A percentile compares a stretch with the other conserved stretches of the same genome.
phyloP scores from a whole-genome alignment of 2,113 vertebrate species.

The Chamaetylas fuelleborni region DNA sequence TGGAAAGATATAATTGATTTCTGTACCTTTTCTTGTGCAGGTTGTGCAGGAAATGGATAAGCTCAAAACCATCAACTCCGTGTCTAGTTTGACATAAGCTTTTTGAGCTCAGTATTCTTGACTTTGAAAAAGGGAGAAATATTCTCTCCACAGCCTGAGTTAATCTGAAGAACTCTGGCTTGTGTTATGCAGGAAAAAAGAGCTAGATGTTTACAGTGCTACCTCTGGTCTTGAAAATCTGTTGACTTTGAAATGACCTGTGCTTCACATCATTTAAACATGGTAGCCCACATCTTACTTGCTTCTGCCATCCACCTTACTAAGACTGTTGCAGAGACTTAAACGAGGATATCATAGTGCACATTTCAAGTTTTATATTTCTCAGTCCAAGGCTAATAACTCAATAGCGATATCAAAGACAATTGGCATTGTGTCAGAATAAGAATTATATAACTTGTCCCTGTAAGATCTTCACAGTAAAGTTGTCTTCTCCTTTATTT shows the following conservation, averaged over 20 bases:
- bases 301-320: background rate
- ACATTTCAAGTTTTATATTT: background rate
- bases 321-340: background rate
- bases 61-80: background rate
- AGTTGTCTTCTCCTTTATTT: background rate
- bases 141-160: background rate
- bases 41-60: slow-evolving; percentile 18
- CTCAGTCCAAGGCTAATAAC: background rate
- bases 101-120: background rate
- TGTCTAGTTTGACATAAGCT: background rate
- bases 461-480: background rate
- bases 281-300: background rate
- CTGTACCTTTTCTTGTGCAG: slow-evolving; percentile 14
- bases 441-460: background rate
- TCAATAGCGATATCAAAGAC: background rate
- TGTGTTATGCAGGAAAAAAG: slow-evolving; percentile 31
- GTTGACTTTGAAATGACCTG: background rate
- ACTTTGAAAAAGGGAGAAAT: slow-evolving; percentile 2
- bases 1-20: slow-evolving; percentile 53
- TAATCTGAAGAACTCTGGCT: slow-evolving; percentile 14
- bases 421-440: background rate
- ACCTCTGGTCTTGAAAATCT: slow-evolving; percentile 20
- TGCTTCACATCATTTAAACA: background rate
- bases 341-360: background rate
- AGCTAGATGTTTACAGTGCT: background rate